A percentile compares a stretch with the other conserved stretches of the same genome.
phyloP scores from a whole-genome alignment of 1,140 invertebrate genomes.

The Trinorchestia longiramus region DNA sequence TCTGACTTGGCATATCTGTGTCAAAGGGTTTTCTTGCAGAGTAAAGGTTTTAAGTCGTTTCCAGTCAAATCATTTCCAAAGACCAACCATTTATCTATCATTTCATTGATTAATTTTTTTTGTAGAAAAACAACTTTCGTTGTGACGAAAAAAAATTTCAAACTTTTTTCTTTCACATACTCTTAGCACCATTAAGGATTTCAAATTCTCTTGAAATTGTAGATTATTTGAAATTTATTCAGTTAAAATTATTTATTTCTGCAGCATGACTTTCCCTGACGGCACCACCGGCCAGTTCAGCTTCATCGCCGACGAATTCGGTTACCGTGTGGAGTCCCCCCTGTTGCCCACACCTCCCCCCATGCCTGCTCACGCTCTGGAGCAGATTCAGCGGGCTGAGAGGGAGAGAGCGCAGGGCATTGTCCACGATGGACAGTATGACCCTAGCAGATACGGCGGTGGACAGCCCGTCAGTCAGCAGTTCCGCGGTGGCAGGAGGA shows the following conservation, averaged over 20 bases:
- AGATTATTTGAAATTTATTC: not conserved
- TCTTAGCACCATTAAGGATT: too few relatives aligned
- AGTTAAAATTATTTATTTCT: not conserved
- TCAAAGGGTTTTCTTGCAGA: too few relatives aligned
- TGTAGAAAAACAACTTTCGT: too few relatives aligned
- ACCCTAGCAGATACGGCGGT: slow-evolving; percentile 29
- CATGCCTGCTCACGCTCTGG: not conserved
- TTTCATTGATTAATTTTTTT: too few relatives aligned
- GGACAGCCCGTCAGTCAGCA: not conserved
- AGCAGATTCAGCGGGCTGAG: slow-evolving; percentile 56
- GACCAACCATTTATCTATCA: too few relatives aligned
- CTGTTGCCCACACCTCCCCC: slow-evolving; percentile 49
- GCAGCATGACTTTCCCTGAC: slow-evolving; percentile 49
- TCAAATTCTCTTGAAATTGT: too few relatives aligned
- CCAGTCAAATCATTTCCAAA: too few relatives aligned
- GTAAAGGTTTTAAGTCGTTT: too few relatives aligned
- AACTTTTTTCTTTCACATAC: too few relatives aligned
- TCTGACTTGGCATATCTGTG: too few relatives aligned
- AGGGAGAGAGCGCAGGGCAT: slow-evolving; percentile 54
- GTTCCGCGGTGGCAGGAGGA: not conserved
- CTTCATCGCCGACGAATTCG: slow-evolving; percentile 54
- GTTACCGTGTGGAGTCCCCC: slow-evolving; percentile 43
- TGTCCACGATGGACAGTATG: slow-evolving; percentile 55
- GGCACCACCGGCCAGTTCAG: slow-evolving; percentile 44
- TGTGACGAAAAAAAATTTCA: too few relatives aligned